Conservation (phyloP, 2,797 vertebrate genomes). For the Crocidura indochinensis region DNA sequence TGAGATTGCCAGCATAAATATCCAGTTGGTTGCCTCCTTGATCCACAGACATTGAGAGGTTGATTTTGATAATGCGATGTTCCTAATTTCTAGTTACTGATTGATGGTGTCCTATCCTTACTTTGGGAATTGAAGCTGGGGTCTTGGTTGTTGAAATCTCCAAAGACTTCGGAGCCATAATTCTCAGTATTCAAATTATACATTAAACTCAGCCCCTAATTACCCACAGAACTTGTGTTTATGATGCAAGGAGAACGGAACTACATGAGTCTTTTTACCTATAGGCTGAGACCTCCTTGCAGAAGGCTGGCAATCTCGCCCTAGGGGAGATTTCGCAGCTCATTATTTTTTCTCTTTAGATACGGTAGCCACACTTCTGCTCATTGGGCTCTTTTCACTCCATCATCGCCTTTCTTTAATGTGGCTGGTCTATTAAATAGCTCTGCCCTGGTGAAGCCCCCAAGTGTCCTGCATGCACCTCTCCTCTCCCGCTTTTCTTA, state of each 20-base stretch:
- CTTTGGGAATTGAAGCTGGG: slow-evolving; percentile 77
- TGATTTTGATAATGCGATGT: slow-evolving; percentile 74
- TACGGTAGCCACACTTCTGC: slow-evolving; percentile 82
- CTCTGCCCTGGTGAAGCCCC: slow-evolving; percentile 80
- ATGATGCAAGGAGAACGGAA: slow-evolving; percentile 78
- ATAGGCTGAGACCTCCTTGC: slow-evolving; percentile 83
- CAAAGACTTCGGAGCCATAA: slow-evolving; percentile 70
- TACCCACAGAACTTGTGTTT: slow-evolving; percentile 83
- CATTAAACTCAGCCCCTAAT: slow-evolving; percentile 80
- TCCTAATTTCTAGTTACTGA: slow-evolving; percentile 73
- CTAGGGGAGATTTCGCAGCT: slow-evolving; percentile 85
- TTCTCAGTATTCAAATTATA: slow-evolving; percentile 76
- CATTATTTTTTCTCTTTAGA: slow-evolving; percentile 87
- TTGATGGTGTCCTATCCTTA: slow-evolving; percentile 42
- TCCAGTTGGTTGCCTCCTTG: slow-evolving; percentile 72
- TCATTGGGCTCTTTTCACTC: slow-evolving; percentile 85
- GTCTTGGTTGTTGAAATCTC: slow-evolving; percentile 73
- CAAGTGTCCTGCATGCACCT: slow-evolving; percentile 71
- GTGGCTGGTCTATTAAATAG: slow-evolving; percentile 83
- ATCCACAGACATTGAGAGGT: slow-evolving; percentile 38
- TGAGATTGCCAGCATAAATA: slow-evolving; percentile 70
- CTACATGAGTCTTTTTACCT: slow-evolving; percentile 80
- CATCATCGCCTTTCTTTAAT: slow-evolving; percentile 83
- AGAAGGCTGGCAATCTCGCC: slow-evolving; percentile 83
- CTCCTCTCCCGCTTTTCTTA: slow-evolving; percentile 72